phyloP scores from a whole-genome alignment of 1,140 invertebrate genomes.

The Diprion similis region DNA sequence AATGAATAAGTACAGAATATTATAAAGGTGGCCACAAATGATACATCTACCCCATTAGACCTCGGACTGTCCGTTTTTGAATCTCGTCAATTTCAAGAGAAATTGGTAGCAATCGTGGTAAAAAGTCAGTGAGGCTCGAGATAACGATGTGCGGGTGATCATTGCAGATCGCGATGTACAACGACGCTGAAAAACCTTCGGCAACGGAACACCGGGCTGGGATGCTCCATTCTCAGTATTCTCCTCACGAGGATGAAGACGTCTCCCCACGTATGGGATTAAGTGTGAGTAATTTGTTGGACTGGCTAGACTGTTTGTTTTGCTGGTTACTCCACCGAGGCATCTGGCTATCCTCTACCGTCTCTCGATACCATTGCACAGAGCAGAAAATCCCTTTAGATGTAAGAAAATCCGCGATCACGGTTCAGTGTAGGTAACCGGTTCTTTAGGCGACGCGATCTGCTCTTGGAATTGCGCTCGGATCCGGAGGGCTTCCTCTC shows the following conservation, averaged over 20 bases:
- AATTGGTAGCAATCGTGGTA: too few species aligned
- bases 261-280: slow-evolving; percentile 35
- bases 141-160: slow-evolving; percentile 16
- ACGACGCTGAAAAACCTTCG: slow-evolving; percentile 27
- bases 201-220: slow-evolving; percentile 36
- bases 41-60: too few species aligned
- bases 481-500: not conserved
- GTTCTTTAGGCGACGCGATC: not conserved
- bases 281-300: slow-evolving; percentile 49
- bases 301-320: slow-evolving; percentile 57
- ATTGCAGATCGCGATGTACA: slow-evolving; percentile 30
- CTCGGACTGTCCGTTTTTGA: too few species aligned
- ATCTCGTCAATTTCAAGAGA: too few species aligned
- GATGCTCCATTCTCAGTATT: not conserved
- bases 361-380: not conserved
- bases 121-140: not conserved
- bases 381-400: not conserved
- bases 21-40: too few species aligned
- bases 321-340: slow-evolving; percentile 24
- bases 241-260: slow-evolving; percentile 42
- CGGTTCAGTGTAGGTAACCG: not conserved
- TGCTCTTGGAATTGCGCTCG: not conserved
- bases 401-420: not conserved
- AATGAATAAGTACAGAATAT: too few species aligned
- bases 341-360: not conserved